These are phyloP conservation scores for Eudasyphora cyanicolor DNA, from an alignment of 2,888 invertebrate species.

Conservation along the genomic window DNA sequence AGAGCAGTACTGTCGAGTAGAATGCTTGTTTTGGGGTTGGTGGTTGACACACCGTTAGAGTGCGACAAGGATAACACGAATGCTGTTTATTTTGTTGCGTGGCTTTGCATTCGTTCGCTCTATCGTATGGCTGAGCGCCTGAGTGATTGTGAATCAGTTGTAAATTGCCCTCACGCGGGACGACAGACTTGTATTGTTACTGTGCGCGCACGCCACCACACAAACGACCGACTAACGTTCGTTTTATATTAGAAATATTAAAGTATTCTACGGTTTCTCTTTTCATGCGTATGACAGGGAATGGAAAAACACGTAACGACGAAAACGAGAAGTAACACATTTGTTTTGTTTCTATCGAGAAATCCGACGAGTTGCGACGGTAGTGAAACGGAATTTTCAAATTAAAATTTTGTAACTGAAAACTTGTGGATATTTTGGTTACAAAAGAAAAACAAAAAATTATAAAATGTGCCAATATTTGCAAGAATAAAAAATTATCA, in stretches of 20 bases:
- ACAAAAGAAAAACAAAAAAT: constrained; percentile 44
- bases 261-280: not conserved
- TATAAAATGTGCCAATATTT: constrained; percentile 41
- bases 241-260: constrained; percentile 24
- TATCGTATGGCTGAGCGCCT: constrained; percentile 60
- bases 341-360: not conserved
- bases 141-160: constrained; percentile 73
- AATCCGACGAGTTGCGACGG: constrained; percentile 41
- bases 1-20: no score
- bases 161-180: constrained; percentile 74
- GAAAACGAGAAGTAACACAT: constrained; percentile 26
- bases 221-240: constrained; percentile 32
- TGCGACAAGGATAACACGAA: not conserved
- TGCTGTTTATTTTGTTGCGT: constrained; percentile 31
- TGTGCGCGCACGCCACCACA: constrained; percentile 61
- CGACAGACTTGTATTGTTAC: constrained; percentile 66
- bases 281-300: constrained; percentile 9
- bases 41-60: not conserved
- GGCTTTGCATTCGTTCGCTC: constrained; percentile 9
- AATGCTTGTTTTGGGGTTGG: no score
- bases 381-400: not conserved
- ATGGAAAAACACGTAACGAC: constrained; percentile 19
- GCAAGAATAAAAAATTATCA: constrained; percentile 6
- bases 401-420: constrained; percentile 58
- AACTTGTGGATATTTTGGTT: constrained; percentile 66